phyloP scores from a whole-genome alignment of 2,888 invertebrate species.

The Platycnemis pennipes region DNA sequence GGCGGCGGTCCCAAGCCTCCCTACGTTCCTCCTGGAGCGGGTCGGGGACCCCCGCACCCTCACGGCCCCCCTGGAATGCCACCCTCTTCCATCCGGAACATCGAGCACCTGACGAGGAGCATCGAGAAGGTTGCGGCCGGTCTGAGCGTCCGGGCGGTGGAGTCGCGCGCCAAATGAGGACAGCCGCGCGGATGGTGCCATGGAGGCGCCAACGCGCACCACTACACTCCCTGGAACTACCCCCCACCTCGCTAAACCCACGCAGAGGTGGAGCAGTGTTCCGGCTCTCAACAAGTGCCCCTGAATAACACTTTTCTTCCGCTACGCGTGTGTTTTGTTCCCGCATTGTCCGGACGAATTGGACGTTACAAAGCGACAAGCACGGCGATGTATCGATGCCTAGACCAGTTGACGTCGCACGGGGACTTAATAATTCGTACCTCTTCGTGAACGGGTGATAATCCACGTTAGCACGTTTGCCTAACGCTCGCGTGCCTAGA shows the following conservation, averaged over 20 bases:
- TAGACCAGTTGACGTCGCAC: not conserved
- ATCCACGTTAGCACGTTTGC: not conserved
- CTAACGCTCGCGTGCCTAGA: not conserved
- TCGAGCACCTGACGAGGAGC: conserved; percentile 68
- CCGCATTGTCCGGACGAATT: not conserved
- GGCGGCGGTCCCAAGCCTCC: conserved; percentile 25
- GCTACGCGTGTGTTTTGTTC: not conserved
- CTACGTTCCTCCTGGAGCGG: not conserved
- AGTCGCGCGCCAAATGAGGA: conserved; percentile 53
- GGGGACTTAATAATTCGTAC: not conserved
- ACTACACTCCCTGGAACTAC: conserved; percentile 40
- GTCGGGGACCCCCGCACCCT: not conserved
- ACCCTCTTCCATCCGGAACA: conserved; percentile 61
- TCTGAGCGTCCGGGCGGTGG: conserved; percentile 52
- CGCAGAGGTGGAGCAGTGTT: not conserved
- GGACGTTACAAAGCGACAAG: too few relatives aligned
- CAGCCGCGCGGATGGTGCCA: conserved; percentile 51
- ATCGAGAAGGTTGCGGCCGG: conserved; percentile 62
- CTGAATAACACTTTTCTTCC: not conserved
- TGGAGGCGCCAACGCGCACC: conserved; percentile 32
- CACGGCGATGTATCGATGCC: not conserved
- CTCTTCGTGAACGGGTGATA: not conserved
- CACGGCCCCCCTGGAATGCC: conserved; percentile 22
- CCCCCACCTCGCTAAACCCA: not conserved
- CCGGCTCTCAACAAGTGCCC: not conserved